Evolutionary conservation across 2,888 invertebrate genomes (phyloP).

Genomic region (Lycaena phlaeas): DNA sequence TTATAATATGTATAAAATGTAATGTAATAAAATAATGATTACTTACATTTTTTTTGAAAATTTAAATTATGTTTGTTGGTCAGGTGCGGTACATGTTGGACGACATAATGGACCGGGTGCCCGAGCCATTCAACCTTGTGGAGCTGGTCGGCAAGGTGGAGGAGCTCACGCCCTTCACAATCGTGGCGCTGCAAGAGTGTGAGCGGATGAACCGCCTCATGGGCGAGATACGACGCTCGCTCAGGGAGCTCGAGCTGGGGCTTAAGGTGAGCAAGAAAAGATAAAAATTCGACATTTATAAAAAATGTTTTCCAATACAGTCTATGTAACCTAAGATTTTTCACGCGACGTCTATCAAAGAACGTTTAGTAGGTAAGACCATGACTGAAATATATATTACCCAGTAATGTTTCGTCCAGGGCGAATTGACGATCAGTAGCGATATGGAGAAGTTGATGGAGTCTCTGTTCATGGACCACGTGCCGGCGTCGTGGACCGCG

Average conservation of each 20-base stretch:
- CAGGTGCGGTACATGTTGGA: constrained; percentile 84
- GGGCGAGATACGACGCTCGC: constrained; percentile 83
- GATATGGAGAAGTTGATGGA: constrained; percentile 93
- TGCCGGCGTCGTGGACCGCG: constrained; percentile 89
- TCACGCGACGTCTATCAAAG: too few relatives aligned
- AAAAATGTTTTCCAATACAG: too few relatives aligned
- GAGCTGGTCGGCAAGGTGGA: constrained; percentile 91
- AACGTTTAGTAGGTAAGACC: too few relatives aligned
- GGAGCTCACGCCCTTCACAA: constrained; percentile 91
- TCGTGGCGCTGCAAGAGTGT: constrained; percentile 94
- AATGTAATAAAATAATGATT: too few relatives aligned
- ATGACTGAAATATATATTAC: too few relatives aligned
- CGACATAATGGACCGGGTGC: constrained; percentile 90
- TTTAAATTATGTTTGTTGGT: too few relatives aligned
- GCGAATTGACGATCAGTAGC: constrained; percentile 92
- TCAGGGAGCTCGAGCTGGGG: constrained; percentile 90
- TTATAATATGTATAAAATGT: too few relatives aligned
- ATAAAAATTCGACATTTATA: too few relatives aligned
- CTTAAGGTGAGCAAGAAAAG: constrained; percentile 89
- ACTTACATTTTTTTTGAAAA: too few relatives aligned
- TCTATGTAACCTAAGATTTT: too few relatives aligned
- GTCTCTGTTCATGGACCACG: constrained; percentile 89
- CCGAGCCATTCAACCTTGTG: constrained; percentile 88
- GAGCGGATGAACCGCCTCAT: constrained; percentile 94
- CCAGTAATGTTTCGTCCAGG: too few relatives aligned